Evolutionary conservation across 2,113 vertebrate genomes (phyloP), one percentile per base, ranked within the genome.

Genomic region (Romanogobio albipinnatus): DNA sequence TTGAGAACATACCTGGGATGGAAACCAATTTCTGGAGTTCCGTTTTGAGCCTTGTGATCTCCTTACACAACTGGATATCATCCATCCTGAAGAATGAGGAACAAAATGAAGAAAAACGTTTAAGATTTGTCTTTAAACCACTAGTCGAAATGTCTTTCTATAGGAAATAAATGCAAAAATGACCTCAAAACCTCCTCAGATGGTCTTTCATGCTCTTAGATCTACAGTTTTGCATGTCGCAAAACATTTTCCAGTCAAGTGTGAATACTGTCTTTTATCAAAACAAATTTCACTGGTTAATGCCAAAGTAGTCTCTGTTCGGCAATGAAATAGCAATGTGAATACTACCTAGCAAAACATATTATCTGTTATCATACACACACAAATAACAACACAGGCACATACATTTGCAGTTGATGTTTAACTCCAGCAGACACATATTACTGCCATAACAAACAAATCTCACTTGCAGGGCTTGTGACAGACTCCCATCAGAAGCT

Each of bases 31-130:
- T 93, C 82, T 97, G 96, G 73, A 97, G 94, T 85, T 97, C 96
- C n/a, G 93, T 93, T 89, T 96, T 97, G 88, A 97, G 94, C n/a
- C 92, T 83, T 8, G 95, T 96, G 88, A 97, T 97, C 86, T 97
- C 97, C 87, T 95, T 94, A 76, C 97, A 97, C 5, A 97, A 94
- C 90, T 97, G 96, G 85, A 97, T 96, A 90, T 97, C 96, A 13
- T 97, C 97, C 95, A 97, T 97, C 97, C 97, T 97, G 90, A 62
- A 47, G 13, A 45, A 80, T 29, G 82, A 43, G 84, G 53, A 86
- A 81, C 26, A 4, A 26, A 26, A 49, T 9, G 0, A 29, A 71
- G 1, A 66, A 4, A 75, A 19, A 83, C 15, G 0, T 29, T 75
- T 9, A 0, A 39, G 56, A 62, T 79, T 47, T 64, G 17, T 49